Evolutionary conservation across 2,888 invertebrate genomes (phyloP).

Genomic region (Torymus tubicola): DNA sequence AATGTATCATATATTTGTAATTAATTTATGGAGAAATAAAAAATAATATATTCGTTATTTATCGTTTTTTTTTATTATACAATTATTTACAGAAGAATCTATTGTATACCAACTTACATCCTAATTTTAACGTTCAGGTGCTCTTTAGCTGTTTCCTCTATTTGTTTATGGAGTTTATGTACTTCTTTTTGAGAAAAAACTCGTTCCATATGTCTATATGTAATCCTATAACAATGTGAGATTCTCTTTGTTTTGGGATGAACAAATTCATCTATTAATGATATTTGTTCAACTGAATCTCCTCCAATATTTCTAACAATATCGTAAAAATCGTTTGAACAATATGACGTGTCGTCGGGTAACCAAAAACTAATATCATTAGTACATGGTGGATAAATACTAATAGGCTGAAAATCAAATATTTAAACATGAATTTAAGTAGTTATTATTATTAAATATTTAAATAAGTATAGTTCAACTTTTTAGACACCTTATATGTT

Average conservation of each 20-base stretch:
- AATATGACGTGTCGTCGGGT: slow-evolving; percentile 83
- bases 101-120: slow-evolving; percentile 33
- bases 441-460: slow-evolving; percentile 33
- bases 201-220: slow-evolving; percentile 94
- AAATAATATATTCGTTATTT: slow-evolving; percentile 70
- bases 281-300: slow-evolving; percentile 95
- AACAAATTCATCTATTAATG: slow-evolving; percentile 89
- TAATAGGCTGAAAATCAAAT: slow-evolving; percentile 80
- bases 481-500: slow-evolving; percentile 82
- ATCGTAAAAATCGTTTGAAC: slow-evolving; percentile 94
- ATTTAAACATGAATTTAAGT: slow-evolving; percentile 29
- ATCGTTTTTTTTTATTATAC: slow-evolving; percentile 33
- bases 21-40: slow-evolving; percentile 70
- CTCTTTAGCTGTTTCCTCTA: slow-evolving; percentile 79
- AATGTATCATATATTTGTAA: slow-evolving; percentile 69
- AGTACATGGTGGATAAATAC: slow-evolving; percentile 89
- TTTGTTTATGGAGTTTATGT: slow-evolving; percentile 87
- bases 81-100: slow-evolving; percentile 26
- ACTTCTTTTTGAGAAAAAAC: slow-evolving; percentile 93
- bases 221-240: slow-evolving; percentile 94
- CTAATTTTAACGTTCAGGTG: slow-evolving; percentile 64
- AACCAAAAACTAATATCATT: slow-evolving; percentile 99
- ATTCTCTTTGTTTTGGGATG: slow-evolving; percentile 89
- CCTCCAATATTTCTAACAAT: slow-evolving; percentile 92
- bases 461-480: slow-evolving; percentile 14